Percentiles rank a stretch among this genome's conserved stretches.
phyloP scores from a whole-genome alignment of 2,113 vertebrate species.

The Nyctibius bracteatus region DNA sequence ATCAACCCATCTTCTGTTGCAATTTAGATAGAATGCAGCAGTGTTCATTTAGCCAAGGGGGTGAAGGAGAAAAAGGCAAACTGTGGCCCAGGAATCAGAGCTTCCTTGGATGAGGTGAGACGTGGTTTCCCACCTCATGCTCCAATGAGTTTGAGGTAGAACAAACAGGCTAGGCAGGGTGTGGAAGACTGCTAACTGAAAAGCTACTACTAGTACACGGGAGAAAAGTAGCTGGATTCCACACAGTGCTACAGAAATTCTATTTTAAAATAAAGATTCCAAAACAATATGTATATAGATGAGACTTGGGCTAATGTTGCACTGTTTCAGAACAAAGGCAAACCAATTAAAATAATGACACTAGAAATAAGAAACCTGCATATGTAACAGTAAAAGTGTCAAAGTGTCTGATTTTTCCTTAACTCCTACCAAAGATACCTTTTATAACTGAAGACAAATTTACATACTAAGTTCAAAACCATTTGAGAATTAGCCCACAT shows the following conservation, averaged over 20 bases:
- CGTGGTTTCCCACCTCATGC: rapidly evolving
- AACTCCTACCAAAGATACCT: not conserved
- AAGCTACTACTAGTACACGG: not conserved
- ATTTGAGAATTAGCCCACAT: not conserved
- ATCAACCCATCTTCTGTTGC: not conserved
- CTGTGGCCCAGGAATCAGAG: not conserved
- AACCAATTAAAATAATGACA: not conserved
- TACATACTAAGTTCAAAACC: not conserved
- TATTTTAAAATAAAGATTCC: not conserved
- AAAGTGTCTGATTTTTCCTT: not conserved
- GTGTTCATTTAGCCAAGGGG: not conserved
- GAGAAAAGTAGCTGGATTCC: not conserved
- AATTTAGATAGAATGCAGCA: not conserved
- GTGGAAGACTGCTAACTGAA: not conserved
- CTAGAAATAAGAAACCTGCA: not conserved
- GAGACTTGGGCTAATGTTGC: not conserved
- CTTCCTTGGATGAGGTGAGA: not conserved
- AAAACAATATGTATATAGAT: not conserved
- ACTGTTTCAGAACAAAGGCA: not conserved
- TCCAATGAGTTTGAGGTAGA: not conserved
- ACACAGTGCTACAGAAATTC: not conserved
- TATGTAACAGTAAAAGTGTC: not conserved
- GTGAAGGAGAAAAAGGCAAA: not conserved
- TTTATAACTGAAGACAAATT: conserved; percentile 23
- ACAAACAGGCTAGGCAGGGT: not conserved